Conservation (phyloP, 2,113 vertebrate genomes). For the Gavialis gangeticus region DNA sequence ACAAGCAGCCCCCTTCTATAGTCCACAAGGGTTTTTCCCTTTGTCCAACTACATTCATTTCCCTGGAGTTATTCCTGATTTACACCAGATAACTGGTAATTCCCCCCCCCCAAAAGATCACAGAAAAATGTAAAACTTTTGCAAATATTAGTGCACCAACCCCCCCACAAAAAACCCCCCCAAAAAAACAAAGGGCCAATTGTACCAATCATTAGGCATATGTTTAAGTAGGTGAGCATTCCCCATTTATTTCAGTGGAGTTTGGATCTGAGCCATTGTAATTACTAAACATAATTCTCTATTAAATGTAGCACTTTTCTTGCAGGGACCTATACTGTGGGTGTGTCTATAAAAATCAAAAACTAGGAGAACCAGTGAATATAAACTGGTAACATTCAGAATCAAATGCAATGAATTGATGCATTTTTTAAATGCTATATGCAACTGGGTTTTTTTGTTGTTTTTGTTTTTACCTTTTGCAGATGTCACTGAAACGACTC, state of each 20-base stretch:
- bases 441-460: constrained; percentile 2
- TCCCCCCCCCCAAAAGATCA: background rate
- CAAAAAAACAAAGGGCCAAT: constrained; percentile 38
- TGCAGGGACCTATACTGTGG: constrained; percentile 48
- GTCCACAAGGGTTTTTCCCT: background rate
- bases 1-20: background rate
- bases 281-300: constrained; percentile 45
- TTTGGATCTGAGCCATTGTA: constrained; percentile 51
- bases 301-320: constrained; percentile 42
- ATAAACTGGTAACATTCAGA: constrained; percentile 46
- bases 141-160: background rate
- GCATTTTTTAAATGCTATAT: constrained; percentile 63
- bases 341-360: constrained; percentile 70
- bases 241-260: constrained; percentile 31
- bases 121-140: background rate
- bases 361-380: constrained; percentile 51
- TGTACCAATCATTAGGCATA: background rate
- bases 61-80: background rate
- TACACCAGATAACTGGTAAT: background rate
- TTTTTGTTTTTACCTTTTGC: constrained; percentile 19
- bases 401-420: constrained; percentile 67
- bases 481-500: constrained; percentile 52
- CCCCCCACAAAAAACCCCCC: background rate
- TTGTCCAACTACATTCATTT: background rate
- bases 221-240: constrained; percentile 5